Evolutionary conservation across 2,113 vertebrate genomes (phyloP).

Genomic region (Nestor notabilis): DNA sequence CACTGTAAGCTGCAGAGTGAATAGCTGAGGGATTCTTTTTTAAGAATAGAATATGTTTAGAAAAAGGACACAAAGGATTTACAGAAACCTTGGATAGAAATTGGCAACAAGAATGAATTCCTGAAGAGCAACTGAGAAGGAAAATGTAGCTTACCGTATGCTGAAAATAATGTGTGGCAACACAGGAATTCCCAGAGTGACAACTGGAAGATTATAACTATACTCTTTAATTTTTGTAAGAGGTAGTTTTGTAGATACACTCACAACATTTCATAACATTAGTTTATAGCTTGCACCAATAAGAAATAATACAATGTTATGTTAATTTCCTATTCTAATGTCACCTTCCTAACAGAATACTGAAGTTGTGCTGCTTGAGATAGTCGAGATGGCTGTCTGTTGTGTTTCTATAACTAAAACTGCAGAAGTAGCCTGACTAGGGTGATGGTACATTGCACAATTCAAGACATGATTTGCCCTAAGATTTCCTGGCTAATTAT

Average conservation of each 20-base stretch:
- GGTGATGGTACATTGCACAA: neutral
- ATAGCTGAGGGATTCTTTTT: slow-evolving; percentile 36
- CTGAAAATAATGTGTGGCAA: slow-evolving; percentile 65
- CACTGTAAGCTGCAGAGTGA: slow-evolving; percentile 18
- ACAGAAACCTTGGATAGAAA: slow-evolving; percentile 52
- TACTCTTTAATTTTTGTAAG: slow-evolving; percentile 71
- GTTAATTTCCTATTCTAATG: slow-evolving; percentile 56
- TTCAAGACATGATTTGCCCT: neutral
- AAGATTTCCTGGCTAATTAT: slow-evolving; percentile 43
- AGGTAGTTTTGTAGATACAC: slow-evolving; percentile 45
- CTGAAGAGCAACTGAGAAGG: neutral
- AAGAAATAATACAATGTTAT: slow-evolving; percentile 59
- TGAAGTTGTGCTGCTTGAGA: slow-evolving; percentile 13
- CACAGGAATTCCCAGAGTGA: slow-evolving; percentile 64
- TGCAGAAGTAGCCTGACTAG: slow-evolving; percentile 26
- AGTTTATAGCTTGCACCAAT: slow-evolving; percentile 62
- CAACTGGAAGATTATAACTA: slow-evolving; percentile 63
- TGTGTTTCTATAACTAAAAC: slow-evolving; percentile 15
- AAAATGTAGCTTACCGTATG: slow-evolving; percentile 7
- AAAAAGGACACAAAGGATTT: slow-evolving; percentile 69
- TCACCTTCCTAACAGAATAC: slow-evolving; percentile 30
- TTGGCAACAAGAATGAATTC: slow-evolving; percentile 53
- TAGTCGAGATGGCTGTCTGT: slow-evolving; percentile 17
- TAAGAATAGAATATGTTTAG: slow-evolving; percentile 37
- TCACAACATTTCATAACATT: slow-evolving; percentile 75